These are phyloP conservation scores for Hippocampus guttulatus DNA, from an alignment of 2,113 vertebrate genomes.

Conservation along the genomic window DNA sequence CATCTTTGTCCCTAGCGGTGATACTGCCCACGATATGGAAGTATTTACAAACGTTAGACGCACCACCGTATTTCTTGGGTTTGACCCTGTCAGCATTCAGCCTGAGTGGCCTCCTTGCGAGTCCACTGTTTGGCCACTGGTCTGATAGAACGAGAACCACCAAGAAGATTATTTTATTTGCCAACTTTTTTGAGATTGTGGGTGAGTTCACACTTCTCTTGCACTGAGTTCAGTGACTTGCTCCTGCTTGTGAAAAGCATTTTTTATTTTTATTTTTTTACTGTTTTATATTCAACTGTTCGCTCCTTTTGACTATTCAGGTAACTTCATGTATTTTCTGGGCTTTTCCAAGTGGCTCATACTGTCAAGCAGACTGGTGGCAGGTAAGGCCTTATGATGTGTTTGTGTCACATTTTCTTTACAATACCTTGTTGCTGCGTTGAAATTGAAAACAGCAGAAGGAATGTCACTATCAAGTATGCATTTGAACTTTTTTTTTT, in stretches of 20 bases:
- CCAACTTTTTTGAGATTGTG: slow-evolving; percentile 78
- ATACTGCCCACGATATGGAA: slow-evolving; percentile 82
- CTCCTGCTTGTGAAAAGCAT: neutral
- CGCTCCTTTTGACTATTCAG: slow-evolving; percentile 44
- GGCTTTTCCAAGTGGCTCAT: slow-evolving; percentile 81
- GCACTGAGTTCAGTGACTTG: neutral
- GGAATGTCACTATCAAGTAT: too few relatives aligned
- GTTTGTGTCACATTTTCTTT: neutral
- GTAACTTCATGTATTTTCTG: slow-evolving; percentile 83
- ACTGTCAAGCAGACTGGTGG: slow-evolving; percentile 77
- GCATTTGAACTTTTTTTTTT: too few relatives aligned
- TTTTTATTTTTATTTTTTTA: neutral
- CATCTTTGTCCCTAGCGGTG: slow-evolving; percentile 67
- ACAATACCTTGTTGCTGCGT: neutral
- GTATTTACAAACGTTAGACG: slow-evolving; percentile 75
- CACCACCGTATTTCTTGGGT: slow-evolving; percentile 77
- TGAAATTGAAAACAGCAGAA: too few relatives aligned
- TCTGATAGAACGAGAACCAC: slow-evolving; percentile 73
- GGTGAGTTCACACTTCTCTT: slow-evolving; percentile 56
- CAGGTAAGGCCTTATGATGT: slow-evolving; percentile 61
- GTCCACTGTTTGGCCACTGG: slow-evolving; percentile 76
- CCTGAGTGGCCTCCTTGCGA: slow-evolving; percentile 73
- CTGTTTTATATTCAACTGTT: neutral
- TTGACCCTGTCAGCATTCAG: slow-evolving; percentile 79
- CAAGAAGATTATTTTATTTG: slow-evolving; percentile 77